Conservation (phyloP, 2,797 vertebrate species). For the Chaunax sp. region DNA sequence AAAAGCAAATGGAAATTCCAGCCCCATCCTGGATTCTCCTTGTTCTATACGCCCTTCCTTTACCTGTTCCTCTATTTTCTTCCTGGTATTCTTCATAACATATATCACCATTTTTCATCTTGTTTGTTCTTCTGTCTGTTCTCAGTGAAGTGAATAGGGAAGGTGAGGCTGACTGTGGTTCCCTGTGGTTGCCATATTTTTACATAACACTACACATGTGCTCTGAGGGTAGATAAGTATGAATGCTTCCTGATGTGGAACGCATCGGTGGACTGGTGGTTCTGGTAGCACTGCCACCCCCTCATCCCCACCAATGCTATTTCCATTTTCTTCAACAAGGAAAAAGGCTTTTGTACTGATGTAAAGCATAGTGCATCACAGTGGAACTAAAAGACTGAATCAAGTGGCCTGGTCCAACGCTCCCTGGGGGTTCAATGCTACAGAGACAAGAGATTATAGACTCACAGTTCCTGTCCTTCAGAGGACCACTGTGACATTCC, state of each 20-base stretch:
- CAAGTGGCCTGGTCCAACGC: conserved; percentile 80
- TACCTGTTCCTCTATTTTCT: conserved; percentile 8
- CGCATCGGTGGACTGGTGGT: conserved; percentile 45
- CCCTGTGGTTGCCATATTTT: conserved; percentile 65
- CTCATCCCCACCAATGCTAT: conserved; percentile 48
- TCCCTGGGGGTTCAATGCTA: conserved; percentile 69
- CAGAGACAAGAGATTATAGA: conserved; percentile 76
- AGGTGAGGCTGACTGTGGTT: conserved; percentile 15
- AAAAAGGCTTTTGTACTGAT: conserved; percentile 69
- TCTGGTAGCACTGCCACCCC: conserved; percentile 7
- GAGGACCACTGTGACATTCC: conserved; percentile 71
- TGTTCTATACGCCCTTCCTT: not conserved
- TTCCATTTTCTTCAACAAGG: conserved; percentile 69
- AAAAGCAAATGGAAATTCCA: not conserved
- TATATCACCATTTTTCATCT: conserved; percentile 39
- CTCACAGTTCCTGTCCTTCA: conserved; percentile 73
- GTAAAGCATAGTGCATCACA: conserved; percentile 66
- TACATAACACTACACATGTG: conserved; percentile 68
- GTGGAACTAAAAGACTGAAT: conserved; percentile 82
- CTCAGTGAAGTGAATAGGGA: conserved; percentile 6
- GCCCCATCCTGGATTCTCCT: not conserved
- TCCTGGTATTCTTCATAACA: conserved; percentile 18
- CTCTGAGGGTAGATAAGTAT: conserved; percentile 66
- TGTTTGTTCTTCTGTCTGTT: conserved; percentile 30
- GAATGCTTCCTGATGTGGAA: conserved; percentile 74